Percentiles rank a stretch among this genome's conserved stretches.
Evolutionary conservation across 2,888 invertebrate species (phyloP).

Genomic region (Abrostola triplasia): DNA sequence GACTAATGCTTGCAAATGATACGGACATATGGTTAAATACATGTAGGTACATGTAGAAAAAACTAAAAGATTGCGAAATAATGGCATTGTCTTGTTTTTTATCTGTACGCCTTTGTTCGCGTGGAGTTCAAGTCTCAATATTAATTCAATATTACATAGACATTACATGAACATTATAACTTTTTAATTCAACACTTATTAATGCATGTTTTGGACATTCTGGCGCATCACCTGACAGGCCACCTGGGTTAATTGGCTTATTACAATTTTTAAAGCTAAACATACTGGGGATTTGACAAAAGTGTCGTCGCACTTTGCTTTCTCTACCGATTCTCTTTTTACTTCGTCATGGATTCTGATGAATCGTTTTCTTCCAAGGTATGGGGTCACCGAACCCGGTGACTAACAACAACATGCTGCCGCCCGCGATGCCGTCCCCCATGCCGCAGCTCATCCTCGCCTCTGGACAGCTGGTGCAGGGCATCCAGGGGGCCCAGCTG

Average conservation of each 20-base stretch:
- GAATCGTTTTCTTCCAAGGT: constrained; percentile 61
- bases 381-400: constrained; percentile 85
- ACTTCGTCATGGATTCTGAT: too few species aligned
- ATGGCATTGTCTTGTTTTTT: constrained; percentile 20
- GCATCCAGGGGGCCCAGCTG: constrained; percentile 97
- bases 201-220: too few species aligned
- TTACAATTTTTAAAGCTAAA: too few species aligned
- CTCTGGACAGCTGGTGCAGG: constrained; percentile 96
- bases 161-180: too few species aligned
- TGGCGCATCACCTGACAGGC: too few species aligned
- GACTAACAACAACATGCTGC: constrained; percentile 87
- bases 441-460: constrained; percentile 97
- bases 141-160: background rate
- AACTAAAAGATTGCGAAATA: constrained; percentile 14
- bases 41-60: constrained; percentile 13
- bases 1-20: constrained; percentile 48
- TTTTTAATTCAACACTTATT: too few species aligned
- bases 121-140: background rate
- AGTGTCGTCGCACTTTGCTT: too few species aligned
- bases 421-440: constrained; percentile 90
- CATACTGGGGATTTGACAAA: too few species aligned
- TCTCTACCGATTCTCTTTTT: too few species aligned
- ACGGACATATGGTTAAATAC: constrained; percentile 44
- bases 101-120: background rate
- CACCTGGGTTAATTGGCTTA: too few species aligned